Conservation (phyloP, 2,888 invertebrate species). For the Lingula anatina region DNA sequence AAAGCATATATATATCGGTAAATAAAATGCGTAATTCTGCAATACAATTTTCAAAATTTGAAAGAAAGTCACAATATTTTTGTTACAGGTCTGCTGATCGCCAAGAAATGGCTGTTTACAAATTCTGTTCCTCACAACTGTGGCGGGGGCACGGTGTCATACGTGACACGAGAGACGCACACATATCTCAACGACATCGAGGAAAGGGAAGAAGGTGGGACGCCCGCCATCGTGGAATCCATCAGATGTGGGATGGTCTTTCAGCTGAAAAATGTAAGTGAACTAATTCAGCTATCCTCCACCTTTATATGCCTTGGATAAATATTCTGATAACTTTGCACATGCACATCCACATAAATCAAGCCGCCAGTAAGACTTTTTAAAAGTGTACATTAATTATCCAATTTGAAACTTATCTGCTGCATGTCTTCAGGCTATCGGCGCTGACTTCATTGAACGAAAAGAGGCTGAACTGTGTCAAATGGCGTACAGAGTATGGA, state of each 20-base stretch:
- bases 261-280: constrained; percentile 22
- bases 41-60: no score
- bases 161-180: constrained; percentile 19
- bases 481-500: constrained; percentile 4
- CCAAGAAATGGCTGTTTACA: constrained; percentile 26
- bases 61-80: no score
- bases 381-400: no score
- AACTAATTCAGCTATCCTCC: neutral
- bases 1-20: no score
- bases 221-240: constrained; percentile 32
- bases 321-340: no score
- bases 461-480: constrained; percentile 10
- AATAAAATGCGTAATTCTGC: no score
- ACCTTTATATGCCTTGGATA: no score
- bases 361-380: no score
- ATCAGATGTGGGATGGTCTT: constrained; percentile 34
- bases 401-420: no score
- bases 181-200: constrained; percentile 24
- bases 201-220: constrained; percentile 33
- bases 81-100: constrained; percentile 27
- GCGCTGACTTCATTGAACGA: constrained; percentile 7
- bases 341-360: no score
- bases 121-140: constrained; percentile 21
- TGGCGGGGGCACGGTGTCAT: constrained; percentile 35
- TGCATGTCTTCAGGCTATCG: constrained; percentile 9